phyloP scores from a whole-genome alignment of 1,140 invertebrate genomes.

The Muscidifurax raptorellus region DNA sequence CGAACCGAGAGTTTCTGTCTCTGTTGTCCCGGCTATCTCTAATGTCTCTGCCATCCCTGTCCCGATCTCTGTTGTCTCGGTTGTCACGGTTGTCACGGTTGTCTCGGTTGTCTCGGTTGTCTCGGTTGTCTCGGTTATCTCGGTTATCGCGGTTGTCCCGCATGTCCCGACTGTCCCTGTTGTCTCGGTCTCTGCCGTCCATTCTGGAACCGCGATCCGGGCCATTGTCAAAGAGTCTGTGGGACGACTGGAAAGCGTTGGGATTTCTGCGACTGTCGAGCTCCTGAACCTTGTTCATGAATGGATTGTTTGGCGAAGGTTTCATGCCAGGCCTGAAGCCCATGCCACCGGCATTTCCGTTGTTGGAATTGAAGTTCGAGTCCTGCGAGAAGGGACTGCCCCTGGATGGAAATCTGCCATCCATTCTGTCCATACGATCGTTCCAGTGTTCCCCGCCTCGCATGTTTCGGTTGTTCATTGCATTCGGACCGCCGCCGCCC shows the following conservation, averaged over 20 bases:
- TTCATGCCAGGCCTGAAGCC: constrained; percentile 56
- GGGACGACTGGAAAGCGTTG: constrained; percentile 76
- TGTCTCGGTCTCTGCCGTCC: constrained; percentile 15
- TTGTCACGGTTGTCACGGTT: constrained; percentile 15
- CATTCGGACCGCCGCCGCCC: neutral
- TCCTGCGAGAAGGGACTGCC: constrained; percentile 62
- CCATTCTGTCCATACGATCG: constrained; percentile 58
- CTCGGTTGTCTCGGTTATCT: constrained; percentile 14
- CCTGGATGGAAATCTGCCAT: constrained; percentile 61
- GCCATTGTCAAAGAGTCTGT: constrained; percentile 52
- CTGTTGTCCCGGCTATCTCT: constrained; percentile 15
- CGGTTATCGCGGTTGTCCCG: constrained; percentile 8
- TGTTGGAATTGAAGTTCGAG: constrained; percentile 49
- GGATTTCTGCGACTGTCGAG: constrained; percentile 78
- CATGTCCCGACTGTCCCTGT: constrained; percentile 15
- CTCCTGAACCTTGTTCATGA: constrained; percentile 72
- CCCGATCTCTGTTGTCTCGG: neutral
- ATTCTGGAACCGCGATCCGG: constrained; percentile 56
- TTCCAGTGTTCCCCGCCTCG: constrained; percentile 64
- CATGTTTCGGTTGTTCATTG: constrained; percentile 36
- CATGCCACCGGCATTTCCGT: constrained; percentile 37
- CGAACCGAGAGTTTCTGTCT: constrained; percentile 56
- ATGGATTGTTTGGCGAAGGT: constrained; percentile 42
- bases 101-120: constrained; percentile 12
- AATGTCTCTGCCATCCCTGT: neutral